These are phyloP conservation scores for Apodemia mormo DNA, from an alignment of 2,888 invertebrate species.

Conservation along the genomic window DNA sequence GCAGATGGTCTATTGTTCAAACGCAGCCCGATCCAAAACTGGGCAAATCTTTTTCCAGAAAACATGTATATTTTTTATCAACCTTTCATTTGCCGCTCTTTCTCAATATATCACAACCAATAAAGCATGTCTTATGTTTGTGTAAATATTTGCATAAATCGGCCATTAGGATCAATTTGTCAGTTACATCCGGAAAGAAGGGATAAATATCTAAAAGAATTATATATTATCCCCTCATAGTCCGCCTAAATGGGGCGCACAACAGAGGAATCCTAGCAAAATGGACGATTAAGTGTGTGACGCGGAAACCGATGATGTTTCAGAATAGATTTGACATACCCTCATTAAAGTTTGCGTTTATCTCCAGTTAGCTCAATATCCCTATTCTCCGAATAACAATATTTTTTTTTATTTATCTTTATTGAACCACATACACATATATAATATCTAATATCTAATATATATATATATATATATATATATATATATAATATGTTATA, in stretches of 20 bases:
- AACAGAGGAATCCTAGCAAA: not conserved
- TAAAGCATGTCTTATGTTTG: not conserved
- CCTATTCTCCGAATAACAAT: no score
- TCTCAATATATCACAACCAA: not conserved
- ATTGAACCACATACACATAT: no score
- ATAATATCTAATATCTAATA: no score
- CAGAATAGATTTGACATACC: not conserved
- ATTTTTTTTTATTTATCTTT: no score
- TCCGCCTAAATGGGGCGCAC: constrained; percentile 8
- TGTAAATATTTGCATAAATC: constrained; percentile 61
- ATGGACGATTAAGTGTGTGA: not conserved
- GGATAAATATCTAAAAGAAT: not conserved
- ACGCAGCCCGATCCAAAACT: no score
- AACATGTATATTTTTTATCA: no score
- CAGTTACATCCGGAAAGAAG: constrained; percentile 49
- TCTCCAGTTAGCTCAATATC: no score
- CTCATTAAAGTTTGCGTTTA: no score
- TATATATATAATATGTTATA: no score
- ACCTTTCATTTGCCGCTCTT: not conserved
- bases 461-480: no score
- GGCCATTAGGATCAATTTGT: constrained; percentile 61
- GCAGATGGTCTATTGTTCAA: no score
- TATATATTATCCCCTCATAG: constrained; percentile 9
- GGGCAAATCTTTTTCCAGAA: no score
- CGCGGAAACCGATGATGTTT: not conserved